Conservation (phyloP, 1,140 invertebrate genomes). For the Diuraphis noxia region DNA sequence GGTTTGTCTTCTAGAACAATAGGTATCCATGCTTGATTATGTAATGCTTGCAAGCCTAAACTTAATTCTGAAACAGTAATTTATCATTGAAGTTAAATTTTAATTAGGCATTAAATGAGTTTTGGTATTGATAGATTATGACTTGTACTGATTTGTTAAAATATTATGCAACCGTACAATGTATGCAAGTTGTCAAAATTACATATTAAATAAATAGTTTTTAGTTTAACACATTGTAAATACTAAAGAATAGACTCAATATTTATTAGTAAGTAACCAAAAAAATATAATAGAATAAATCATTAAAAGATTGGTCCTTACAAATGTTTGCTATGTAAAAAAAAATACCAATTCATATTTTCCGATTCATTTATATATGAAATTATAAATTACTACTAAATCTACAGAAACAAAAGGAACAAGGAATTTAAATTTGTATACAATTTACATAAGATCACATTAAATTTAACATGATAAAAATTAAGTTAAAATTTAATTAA, state of each 20-base stretch:
- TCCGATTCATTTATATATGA: not conserved
- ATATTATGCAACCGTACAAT: not conserved
- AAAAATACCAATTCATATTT: not conserved
- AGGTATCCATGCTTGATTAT: conserved; percentile 48
- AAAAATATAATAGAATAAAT: not conserved
- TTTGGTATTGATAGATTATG: not conserved
- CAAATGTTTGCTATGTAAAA: not conserved
- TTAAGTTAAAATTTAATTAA: not conserved
- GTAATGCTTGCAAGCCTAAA: conserved; percentile 49
- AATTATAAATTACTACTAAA: not conserved
- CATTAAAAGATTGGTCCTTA: not conserved
- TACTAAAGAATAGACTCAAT: not conserved
- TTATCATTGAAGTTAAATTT: not conserved
- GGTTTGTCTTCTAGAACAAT: conserved; percentile 27
- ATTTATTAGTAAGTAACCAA: not conserved
- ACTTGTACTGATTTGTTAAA: not conserved
- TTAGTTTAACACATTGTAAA: not conserved
- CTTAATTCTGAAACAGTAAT: conserved; percentile 29
- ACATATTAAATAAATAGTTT: not conserved
- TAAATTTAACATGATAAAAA: not conserved
- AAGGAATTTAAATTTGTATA: not conserved
- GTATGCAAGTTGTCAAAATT: not conserved
- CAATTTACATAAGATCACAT: not conserved
- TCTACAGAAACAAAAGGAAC: not conserved
- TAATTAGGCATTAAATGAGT: not conserved